Evolutionary conservation across 2,797 vertebrate species (phyloP).

Genomic region (Nyctalus aviator): DNA sequence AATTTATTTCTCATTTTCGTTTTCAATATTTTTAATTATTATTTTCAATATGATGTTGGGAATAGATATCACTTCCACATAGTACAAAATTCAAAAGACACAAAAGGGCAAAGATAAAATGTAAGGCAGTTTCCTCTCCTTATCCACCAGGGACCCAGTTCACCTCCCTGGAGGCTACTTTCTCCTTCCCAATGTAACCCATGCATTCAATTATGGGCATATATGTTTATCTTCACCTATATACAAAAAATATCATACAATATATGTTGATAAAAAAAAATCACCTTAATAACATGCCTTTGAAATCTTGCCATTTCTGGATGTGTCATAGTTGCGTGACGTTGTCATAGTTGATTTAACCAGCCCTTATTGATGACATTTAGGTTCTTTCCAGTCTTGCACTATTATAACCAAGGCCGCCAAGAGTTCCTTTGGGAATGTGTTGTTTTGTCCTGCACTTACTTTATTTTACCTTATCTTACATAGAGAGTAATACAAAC

Average conservation of each 20-base stretch:
- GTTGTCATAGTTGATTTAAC: not conserved
- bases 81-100: not conserved
- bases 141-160: not conserved
- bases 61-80: not conserved
- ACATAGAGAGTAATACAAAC: not conserved
- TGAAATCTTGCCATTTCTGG: not conserved
- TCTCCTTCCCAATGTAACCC: not conserved
- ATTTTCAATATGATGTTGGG: not conserved
- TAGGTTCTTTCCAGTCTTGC: not conserved
- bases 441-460: not conserved
- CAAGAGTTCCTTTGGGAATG: not conserved
- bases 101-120: not conserved
- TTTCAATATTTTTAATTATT: constrained; percentile 53
- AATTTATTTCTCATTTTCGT: constrained; percentile 63
- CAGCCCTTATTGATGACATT: not conserved
- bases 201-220: not conserved
- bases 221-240: not conserved
- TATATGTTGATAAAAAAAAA: not conserved
- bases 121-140: not conserved
- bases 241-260: not conserved
- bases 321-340: not conserved
- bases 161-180: not conserved
- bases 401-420: not conserved
- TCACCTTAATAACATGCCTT: not conserved
- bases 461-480: constrained; percentile 32